phyloP scores from a whole-genome alignment of 2,797 vertebrate species.

The Mus spretus region DNA sequence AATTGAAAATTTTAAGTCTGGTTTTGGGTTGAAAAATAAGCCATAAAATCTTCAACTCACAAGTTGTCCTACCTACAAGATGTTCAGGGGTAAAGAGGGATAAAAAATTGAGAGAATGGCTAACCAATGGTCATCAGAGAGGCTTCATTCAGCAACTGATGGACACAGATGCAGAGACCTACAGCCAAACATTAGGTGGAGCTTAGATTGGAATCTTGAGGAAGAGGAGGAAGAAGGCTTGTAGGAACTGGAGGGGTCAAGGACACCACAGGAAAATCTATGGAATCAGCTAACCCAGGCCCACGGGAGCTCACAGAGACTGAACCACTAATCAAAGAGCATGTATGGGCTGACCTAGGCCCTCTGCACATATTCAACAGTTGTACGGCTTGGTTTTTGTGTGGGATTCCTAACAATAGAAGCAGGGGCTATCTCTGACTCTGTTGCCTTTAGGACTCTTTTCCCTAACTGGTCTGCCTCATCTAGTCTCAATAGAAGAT shows the following conservation, averaged over 20 bases:
- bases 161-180: background rate
- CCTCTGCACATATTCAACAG: background rate
- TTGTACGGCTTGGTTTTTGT: background rate
- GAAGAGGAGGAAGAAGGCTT: background rate
- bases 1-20: slow-evolving; percentile 44
- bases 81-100: background rate
- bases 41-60: background rate
- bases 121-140: background rate
- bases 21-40: slow-evolving; percentile 46
- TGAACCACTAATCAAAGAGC: background rate
- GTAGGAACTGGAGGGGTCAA: background rate
- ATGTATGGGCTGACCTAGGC: background rate
- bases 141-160: background rate
- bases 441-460: background rate
- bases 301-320: background rate
- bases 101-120: background rate
- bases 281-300: background rate
- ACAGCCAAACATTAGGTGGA: background rate
- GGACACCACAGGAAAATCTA: background rate
- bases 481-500: background rate
- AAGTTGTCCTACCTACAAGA: background rate
- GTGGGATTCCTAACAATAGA: background rate
- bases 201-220: background rate
- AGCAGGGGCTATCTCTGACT: background rate
- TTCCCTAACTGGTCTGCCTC: background rate